Evolutionary conservation across 1,140 invertebrate genomes (phyloP), one percentile per base, ranked within the genome.

Genomic region (Drosophila jambulina): DNA sequence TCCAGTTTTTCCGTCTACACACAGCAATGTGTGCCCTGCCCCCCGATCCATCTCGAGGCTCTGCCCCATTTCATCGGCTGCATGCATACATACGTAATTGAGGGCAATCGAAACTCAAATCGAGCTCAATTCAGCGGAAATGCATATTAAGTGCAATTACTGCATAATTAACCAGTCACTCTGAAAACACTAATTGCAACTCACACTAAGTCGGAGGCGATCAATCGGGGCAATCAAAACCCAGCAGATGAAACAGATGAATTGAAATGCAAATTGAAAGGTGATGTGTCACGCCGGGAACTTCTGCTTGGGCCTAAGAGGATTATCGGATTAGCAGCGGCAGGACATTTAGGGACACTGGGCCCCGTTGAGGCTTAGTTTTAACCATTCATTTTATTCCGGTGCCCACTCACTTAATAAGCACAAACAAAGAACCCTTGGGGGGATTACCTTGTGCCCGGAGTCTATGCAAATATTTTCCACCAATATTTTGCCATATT

Each of bases 91-190:
- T 61, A 25, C 34, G 51, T 78, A 78, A 78, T 77, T 77, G 64
- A 77, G 57, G 49, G 74, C 62, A 69, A 78, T 78, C 43, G 48
- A 61, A 54, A 61, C 64, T 68, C 42, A 51, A 83, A 80, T 72
- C 51, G 64, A 67, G 64, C 68, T 78, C 63, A 68, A 62, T 71
- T 67, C 49, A 88, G 69, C 84, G 80, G 84, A 90, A 88, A 76
- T 90, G 78, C 59, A 68, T 79, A 75, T 84, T 84, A 75, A 90
- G 75, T 84, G 84, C 84, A 90, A 90, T 88, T 88, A 88, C 82
- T 88, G 84, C 84, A 87, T 87, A 87, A 87, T 87, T 88, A 80
- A 84, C 59, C 76, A 81, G 60, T 58, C 34, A 81, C 74, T 75
- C 45, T 59, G 54, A 38, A 68, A 78, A 51, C 42, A 67, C 74